phyloP scores from a whole-genome alignment of 2,797 vertebrate species.

The Rhadinocentrus ornatus region DNA sequence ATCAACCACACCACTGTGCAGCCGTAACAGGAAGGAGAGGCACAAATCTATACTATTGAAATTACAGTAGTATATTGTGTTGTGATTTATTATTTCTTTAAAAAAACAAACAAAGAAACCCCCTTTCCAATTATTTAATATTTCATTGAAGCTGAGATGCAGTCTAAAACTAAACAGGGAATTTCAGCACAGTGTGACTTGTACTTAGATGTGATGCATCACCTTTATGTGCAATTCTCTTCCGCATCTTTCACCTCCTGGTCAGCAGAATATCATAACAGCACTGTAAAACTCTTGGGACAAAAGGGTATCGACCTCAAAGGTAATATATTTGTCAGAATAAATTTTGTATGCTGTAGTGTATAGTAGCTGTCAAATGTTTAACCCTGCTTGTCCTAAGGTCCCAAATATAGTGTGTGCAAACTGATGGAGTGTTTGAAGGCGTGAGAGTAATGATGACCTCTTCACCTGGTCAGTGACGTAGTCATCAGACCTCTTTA shows the following conservation, averaged over 20 bases:
- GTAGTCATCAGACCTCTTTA: slow-evolving; percentile 43
- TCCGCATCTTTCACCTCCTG: slow-evolving; percentile 4
- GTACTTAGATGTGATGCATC: slow-evolving; percentile 8
- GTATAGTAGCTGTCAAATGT: slow-evolving; percentile 22
- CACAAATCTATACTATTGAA: neutral
- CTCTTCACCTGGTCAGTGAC: slow-evolving; percentile 60
- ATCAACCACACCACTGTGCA: neutral
- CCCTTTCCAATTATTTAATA: slow-evolving; percentile 11
- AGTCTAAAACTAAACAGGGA: slow-evolving; percentile 10
- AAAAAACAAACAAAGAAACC: neutral
- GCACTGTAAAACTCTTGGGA: slow-evolving; percentile 17
- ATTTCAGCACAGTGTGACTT: neutral
- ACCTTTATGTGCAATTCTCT: slow-evolving; percentile 4
- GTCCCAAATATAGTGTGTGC: slow-evolving; percentile 27
- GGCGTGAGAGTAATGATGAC: slow-evolving; percentile 60
- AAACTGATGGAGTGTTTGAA: slow-evolving; percentile 39
- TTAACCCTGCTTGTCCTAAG: slow-evolving; percentile 10
- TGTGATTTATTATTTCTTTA: neutral
- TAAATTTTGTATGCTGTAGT: slow-evolving; percentile 8
- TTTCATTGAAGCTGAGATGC: neutral
- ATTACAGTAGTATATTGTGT: neutral
- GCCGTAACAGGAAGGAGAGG: neutral
- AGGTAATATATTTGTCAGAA: slow-evolving; percentile 38
- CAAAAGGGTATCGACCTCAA: slow-evolving; percentile 3
- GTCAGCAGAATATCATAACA: slow-evolving; percentile 8